Evolutionary conservation across 1,140 invertebrate genomes (phyloP).

Genomic region (Sminthurides bifidus): DNA sequence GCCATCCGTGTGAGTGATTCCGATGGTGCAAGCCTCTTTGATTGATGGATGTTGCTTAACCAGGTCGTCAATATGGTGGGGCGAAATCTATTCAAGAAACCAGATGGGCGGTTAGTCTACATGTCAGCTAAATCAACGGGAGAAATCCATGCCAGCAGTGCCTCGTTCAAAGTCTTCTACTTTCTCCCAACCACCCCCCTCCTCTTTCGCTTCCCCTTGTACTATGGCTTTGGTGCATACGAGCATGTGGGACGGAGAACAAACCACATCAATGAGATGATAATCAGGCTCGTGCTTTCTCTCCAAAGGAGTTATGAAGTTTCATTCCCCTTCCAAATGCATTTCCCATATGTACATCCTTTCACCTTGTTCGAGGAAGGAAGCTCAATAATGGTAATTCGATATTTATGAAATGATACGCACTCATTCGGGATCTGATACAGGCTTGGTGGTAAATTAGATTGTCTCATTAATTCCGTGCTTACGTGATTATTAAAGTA

Average conservation of each 20-base stretch:
- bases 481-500: slow-evolving; percentile 31
- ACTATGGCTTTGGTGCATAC: too few relatives aligned
- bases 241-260: too few relatives aligned
- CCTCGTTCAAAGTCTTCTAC: too few relatives aligned
- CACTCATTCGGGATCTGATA: too few relatives aligned
- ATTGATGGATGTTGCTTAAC: slow-evolving; percentile 37
- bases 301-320: not conserved
- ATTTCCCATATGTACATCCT: slow-evolving; percentile 11
- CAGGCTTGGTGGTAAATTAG: not conserved
- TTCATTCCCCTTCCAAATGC: slow-evolving; percentile 24
- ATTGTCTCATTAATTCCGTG: not conserved
- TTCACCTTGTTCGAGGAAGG: too few relatives aligned
- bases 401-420: too few relatives aligned
- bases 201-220: too few relatives aligned
- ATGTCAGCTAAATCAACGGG: not conserved
- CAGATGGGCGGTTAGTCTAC: not conserved
- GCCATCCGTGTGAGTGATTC: slow-evolving; percentile 36
- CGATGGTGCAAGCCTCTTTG: slow-evolving; percentile 40
- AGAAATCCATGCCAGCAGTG: not conserved
- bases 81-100: too few relatives aligned
- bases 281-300: too few relatives aligned
- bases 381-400: too few relatives aligned
- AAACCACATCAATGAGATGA: too few relatives aligned
- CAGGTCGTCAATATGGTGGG: slow-evolving; percentile 30
- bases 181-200: too few relatives aligned